A percentile compares a stretch with the other conserved stretches of the same genome.
These are phyloP conservation scores for Globodera ellingtonae DNA, from an alignment of 1,140 invertebrate species.

Conservation along the genomic window DNA sequence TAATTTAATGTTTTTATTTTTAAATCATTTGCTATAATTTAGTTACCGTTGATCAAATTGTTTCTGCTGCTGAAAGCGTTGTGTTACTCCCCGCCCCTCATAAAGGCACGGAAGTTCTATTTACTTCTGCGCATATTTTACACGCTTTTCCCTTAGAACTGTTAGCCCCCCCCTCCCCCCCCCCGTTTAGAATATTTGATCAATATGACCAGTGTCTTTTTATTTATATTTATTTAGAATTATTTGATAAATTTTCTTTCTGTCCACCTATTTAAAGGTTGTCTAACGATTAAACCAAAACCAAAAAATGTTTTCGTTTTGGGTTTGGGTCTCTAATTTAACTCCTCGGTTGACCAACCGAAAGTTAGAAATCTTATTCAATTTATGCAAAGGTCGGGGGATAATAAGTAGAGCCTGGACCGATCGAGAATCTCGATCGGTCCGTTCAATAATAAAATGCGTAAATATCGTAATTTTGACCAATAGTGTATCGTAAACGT, in stretches of 20 bases:
- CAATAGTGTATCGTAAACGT: no score
- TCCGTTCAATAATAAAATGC: no score
- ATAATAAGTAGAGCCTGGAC: no score
- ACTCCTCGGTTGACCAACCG: no score
- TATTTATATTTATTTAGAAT: background rate
- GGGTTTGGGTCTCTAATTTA: no score
- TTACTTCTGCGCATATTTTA: background rate
- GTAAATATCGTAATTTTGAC: no score
- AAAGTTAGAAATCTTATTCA: no score
- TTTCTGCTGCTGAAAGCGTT: background rate
- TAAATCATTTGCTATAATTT: background rate
- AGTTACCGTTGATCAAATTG: background rate
- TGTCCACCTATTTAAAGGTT: background rate
- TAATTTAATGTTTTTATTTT: no score
- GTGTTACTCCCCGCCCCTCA: background rate
- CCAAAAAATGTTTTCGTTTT: no score
- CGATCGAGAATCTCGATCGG: no score
- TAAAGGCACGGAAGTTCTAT: background rate
- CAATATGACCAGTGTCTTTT: background rate
- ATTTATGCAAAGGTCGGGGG: no score
- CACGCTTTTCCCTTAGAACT: background rate
- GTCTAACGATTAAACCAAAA: no score
- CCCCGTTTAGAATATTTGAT: background rate
- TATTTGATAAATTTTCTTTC: background rate
- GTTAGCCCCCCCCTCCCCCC: background rate